These are phyloP conservation scores for Leucophenga montana DNA, from an alignment of 2,888 invertebrate species.

Conservation along the genomic window DNA sequence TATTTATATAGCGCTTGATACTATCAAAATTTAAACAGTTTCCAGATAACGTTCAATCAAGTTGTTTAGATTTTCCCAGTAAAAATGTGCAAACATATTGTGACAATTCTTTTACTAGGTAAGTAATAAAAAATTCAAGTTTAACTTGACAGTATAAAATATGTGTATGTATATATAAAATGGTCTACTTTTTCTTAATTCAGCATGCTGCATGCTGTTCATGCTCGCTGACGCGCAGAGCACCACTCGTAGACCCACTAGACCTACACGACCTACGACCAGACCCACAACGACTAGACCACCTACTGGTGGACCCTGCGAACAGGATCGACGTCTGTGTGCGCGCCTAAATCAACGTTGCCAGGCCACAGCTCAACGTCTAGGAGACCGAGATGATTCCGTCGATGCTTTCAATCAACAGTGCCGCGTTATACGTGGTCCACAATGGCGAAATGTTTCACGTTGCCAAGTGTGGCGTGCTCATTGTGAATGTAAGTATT, in stretches of 20 bases:
- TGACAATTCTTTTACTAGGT: not conserved
- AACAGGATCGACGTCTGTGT: conserved; percentile 22
- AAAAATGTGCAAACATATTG: not conserved
- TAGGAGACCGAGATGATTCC: conserved; percentile 6
- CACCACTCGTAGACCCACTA: too few relatives aligned
- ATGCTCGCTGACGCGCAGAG: too few relatives aligned
- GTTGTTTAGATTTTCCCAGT: not conserved
- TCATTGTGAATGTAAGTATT: conserved; percentile 14
- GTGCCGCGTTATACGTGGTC: conserved; percentile 2
- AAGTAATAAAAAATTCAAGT: not conserved
- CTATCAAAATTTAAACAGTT: not conserved
- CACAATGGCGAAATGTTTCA: conserved; percentile 9
- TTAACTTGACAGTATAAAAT: not conserved
- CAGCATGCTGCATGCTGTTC: too few relatives aligned
- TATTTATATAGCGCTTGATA: conserved; percentile 1
- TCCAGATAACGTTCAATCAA: not conserved
- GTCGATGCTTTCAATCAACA: conserved; percentile 11
- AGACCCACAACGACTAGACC: not conserved
- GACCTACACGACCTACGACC: not conserved
- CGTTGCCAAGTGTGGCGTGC: conserved; percentile 18
- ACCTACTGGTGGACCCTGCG: not conserved
- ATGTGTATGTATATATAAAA: too few relatives aligned
- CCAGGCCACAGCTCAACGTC: not conserved
- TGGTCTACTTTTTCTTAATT: too few relatives aligned
- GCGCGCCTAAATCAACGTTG: conserved; percentile 16